phyloP scores from a whole-genome alignment of 2,888 invertebrate species.

The Drosophila picticornis region DNA sequence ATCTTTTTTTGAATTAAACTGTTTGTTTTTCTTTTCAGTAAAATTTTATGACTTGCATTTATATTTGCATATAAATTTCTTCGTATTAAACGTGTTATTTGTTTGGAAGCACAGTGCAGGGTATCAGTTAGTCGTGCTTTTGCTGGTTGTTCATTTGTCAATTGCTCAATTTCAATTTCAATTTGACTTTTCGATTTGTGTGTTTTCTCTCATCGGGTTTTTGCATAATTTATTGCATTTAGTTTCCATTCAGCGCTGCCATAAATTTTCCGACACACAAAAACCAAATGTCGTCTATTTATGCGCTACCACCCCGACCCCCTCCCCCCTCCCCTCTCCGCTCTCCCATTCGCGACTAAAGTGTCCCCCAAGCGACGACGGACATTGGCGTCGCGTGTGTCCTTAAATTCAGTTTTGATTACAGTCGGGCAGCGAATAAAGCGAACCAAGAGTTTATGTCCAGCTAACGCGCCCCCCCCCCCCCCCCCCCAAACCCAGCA shows the following conservation, averaged over 20 bases:
- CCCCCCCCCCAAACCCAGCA: too few species aligned
- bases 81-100: neutral
- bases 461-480: slow-evolving; percentile 4
- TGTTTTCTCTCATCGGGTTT: slow-evolving; percentile 39
- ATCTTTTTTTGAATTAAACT: neutral
- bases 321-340: neutral
- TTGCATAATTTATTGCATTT: slow-evolving; percentile 80
- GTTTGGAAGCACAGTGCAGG: neutral
- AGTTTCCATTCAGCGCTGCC: slow-evolving; percentile 57
- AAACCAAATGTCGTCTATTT: slow-evolving; percentile 26
- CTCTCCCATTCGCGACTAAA: neutral
- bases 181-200: slow-evolving; percentile 42
- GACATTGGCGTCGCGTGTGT: slow-evolving; percentile 72
- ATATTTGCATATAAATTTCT: neutral
- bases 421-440: slow-evolving; percentile 24
- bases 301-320: neutral
- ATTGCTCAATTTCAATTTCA: slow-evolving; percentile 43
- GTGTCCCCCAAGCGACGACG: neutral
- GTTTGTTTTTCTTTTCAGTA: neutral
- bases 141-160: neutral
- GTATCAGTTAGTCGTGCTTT: neutral
- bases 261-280: slow-evolving; percentile 53
- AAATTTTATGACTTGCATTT: neutral
- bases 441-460: slow-evolving; percentile 32
- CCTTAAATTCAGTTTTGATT: slow-evolving; percentile 75